Conservation (phyloP, 2,888 invertebrate species). For the Priocnemis perturbator region DNA sequence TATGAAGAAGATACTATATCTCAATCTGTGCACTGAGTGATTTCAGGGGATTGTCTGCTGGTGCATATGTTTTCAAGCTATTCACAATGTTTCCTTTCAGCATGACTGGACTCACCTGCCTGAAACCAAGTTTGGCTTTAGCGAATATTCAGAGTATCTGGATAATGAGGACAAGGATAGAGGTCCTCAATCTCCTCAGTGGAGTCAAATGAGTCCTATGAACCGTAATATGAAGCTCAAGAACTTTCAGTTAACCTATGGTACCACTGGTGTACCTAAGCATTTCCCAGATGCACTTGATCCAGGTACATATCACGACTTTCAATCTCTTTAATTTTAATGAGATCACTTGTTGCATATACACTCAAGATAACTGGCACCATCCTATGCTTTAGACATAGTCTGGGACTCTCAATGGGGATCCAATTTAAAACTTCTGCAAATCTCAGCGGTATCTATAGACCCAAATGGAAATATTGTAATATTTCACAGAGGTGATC, state of each 20-base stretch:
- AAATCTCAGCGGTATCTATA: slow-evolving; percentile 88
- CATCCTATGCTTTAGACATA: slow-evolving; percentile 38
- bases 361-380: neutral
- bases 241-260: slow-evolving; percentile 15
- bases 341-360: neutral
- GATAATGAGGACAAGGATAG: slow-evolving; percentile 61
- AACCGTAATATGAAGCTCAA: slow-evolving; percentile 27
- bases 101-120: slow-evolving; percentile 41
- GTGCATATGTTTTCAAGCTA: neutral
- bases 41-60: neutral
- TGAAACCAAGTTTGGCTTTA: slow-evolving; percentile 49
- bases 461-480: slow-evolving; percentile 84
- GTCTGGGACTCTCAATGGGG: slow-evolving; percentile 64
- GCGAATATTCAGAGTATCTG: slow-evolving; percentile 59
- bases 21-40: neutral
- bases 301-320: slow-evolving; percentile 56
- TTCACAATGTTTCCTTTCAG: slow-evolving; percentile 21
- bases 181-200: slow-evolving; percentile 41
- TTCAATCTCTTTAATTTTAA: neutral
- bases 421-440: slow-evolving; percentile 77
- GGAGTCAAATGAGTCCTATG: slow-evolving; percentile 41
- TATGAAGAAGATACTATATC: neutral
- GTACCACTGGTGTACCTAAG: slow-evolving; percentile 16
- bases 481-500: slow-evolving; percentile 88
- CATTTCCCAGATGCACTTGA: slow-evolving; percentile 49